Percentiles rank a stretch among this genome's conserved stretches.
Conservation (phyloP, 2,888 invertebrate genomes). For the Leucophenga montana region DNA sequence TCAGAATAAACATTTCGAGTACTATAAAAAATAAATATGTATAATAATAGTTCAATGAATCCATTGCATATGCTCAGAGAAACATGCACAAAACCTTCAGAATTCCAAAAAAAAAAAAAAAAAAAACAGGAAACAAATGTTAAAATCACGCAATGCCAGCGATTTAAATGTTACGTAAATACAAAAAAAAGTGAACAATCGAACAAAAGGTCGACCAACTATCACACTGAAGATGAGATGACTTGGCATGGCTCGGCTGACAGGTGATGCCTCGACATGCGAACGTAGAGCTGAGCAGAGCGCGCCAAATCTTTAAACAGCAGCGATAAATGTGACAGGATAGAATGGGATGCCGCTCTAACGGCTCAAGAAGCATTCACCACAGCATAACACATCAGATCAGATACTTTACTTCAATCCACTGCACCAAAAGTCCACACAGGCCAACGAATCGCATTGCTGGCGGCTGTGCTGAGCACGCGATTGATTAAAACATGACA, state of each 20-base stretch:
- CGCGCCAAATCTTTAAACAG: neutral
- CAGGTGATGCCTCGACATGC: constrained; percentile 61
- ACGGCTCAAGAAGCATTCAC: neutral
- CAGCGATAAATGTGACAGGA: constrained; percentile 1
- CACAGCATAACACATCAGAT: constrained; percentile 1
- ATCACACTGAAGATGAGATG: constrained; percentile 48
- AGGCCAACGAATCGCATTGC: constrained; percentile 10
- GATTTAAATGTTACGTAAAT: constrained; percentile 35
- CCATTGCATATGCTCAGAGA: constrained; percentile 36
- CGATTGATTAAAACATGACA: constrained; percentile 37
- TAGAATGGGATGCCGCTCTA: constrained; percentile 5
- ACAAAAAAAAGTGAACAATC: neutral
- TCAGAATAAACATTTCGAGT: no score
- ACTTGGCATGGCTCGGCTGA: constrained; percentile 47
- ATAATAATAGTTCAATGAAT: constrained; percentile 46
- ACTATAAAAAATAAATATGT: neutral
- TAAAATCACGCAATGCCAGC: constrained; percentile 62
- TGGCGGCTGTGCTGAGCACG: constrained; percentile 40
- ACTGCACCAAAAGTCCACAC: constrained; percentile 30
- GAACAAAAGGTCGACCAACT: neutral
- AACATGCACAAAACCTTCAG: constrained; percentile 26
- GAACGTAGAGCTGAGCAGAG: constrained; percentile 32
- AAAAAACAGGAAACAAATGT: constrained; percentile 68
- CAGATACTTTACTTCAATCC: neutral
- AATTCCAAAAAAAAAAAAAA: constrained; percentile 49